phyloP scores from a whole-genome alignment of 2,113 vertebrate species.

The Semnornis frantzii region DNA sequence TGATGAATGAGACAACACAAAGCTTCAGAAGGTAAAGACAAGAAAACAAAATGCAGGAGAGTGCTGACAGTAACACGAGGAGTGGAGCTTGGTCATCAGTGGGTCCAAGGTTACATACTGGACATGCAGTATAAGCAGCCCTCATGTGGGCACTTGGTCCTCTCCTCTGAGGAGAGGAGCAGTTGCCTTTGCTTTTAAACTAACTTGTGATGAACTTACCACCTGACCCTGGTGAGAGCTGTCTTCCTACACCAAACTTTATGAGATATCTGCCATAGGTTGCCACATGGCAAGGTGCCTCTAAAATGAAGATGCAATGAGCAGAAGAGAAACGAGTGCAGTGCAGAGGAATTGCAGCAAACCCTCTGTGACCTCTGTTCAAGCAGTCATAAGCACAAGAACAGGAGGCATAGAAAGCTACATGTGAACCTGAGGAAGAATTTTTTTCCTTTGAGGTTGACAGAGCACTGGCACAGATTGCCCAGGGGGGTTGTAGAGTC shows the following conservation, averaged over 20 bases:
- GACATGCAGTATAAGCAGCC: background rate
- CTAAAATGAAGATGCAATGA: no score
- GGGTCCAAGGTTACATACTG: no score
- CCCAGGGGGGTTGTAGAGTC: no score
- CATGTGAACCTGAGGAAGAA: no score
- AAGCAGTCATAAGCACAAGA: background rate
- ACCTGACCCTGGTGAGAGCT: background rate
- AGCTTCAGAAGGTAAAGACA: background rate
- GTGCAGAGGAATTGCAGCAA: background rate
- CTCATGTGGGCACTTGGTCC: background rate
- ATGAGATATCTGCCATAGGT: background rate
- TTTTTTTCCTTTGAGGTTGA: no score
- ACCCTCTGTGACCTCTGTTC: background rate
- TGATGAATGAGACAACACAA: background rate
- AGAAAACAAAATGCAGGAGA: background rate
- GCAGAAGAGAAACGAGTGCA: no score
- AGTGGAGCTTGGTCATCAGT: background rate
- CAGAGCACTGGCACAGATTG: no score
- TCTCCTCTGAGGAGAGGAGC: background rate
- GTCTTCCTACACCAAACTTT: background rate
- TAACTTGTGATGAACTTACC: background rate
- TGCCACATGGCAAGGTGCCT: background rate
- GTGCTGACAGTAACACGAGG: background rate
- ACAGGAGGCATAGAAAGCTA: no score
- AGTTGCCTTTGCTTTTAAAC: background rate